Percentiles rank a stretch among this genome's conserved stretches.
Conservation (phyloP, 1,140 invertebrate species). For the Araneus ventricosus region DNA sequence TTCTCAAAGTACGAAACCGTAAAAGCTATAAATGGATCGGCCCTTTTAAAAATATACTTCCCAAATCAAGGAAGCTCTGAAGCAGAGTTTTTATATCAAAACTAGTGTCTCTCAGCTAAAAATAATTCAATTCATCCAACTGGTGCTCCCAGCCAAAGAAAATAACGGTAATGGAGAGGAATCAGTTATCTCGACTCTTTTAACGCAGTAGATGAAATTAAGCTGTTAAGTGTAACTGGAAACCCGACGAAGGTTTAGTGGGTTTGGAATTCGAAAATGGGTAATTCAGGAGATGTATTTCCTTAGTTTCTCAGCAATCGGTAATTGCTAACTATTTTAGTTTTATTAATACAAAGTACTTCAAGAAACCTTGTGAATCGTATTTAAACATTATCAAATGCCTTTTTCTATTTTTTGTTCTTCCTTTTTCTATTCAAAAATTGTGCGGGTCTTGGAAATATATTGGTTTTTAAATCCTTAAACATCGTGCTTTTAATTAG, state of each 20-base stretch:
- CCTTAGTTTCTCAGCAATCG: background rate
- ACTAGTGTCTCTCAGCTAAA: background rate
- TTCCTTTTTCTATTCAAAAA: no score
- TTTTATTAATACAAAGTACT: background rate
- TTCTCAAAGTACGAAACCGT: background rate
- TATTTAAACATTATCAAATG: no score
- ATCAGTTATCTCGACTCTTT: background rate
- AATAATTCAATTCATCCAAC: background rate
- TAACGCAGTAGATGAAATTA: constrained; percentile 22
- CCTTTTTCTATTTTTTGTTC: no score
- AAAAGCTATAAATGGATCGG: background rate
- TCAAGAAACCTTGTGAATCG: background rate
- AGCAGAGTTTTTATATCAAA: background rate
- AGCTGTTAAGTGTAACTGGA: background rate
- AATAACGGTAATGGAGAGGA: background rate
- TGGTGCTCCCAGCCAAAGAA: background rate
- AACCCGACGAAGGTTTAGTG: background rate
- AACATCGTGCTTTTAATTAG: no score
- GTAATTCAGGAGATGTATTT: background rate
- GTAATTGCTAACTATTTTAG: background rate
- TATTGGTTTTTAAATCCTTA: no score
- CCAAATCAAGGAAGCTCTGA: background rate
- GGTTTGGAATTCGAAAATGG: background rate
- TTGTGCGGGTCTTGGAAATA: no score
- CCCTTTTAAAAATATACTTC: background rate